Evolutionary conservation across 2,113 vertebrate genomes (phyloP).

Genomic region (Sterna hirundo): DNA sequence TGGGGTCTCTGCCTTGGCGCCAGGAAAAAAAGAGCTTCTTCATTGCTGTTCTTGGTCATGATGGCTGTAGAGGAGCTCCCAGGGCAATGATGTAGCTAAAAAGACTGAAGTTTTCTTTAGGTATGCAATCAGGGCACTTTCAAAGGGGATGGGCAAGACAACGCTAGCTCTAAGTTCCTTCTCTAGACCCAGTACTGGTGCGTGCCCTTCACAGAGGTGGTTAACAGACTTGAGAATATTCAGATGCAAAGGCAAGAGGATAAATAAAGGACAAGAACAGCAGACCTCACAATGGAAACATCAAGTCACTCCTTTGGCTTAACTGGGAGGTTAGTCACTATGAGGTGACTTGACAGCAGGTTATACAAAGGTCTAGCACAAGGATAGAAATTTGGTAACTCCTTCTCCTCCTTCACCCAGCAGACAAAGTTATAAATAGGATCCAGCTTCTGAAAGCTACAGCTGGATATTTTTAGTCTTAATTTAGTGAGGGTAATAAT

Average conservation of each 20-base stretch:
- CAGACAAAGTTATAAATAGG: not conserved
- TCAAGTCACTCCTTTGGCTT: not conserved
- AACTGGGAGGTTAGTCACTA: not conserved
- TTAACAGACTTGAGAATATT: not conserved
- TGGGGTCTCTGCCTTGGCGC: not conserved
- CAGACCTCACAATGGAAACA: not conserved
- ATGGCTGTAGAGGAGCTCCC: not conserved
- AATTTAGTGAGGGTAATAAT: not conserved
- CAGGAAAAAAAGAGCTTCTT: not conserved
- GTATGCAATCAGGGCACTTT: not conserved
- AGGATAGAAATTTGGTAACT: not conserved
- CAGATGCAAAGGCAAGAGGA: not conserved
- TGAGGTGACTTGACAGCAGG: not conserved
- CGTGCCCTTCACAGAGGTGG: fast-evolving
- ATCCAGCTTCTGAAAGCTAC: not conserved
- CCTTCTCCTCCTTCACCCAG: not conserved
- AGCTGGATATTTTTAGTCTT: not conserved
- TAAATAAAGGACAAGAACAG: not conserved
- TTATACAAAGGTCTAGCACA: not conserved
- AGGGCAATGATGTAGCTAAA: not conserved
- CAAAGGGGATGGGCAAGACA: not conserved
- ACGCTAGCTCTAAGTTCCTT: not conserved
- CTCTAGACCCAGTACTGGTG: not conserved
- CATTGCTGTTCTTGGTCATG: fast-evolving
- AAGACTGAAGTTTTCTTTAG: not conserved